Evolutionary conservation across 1,140 invertebrate genomes (phyloP).

Genomic region (Sinonovacula constricta): DNA sequence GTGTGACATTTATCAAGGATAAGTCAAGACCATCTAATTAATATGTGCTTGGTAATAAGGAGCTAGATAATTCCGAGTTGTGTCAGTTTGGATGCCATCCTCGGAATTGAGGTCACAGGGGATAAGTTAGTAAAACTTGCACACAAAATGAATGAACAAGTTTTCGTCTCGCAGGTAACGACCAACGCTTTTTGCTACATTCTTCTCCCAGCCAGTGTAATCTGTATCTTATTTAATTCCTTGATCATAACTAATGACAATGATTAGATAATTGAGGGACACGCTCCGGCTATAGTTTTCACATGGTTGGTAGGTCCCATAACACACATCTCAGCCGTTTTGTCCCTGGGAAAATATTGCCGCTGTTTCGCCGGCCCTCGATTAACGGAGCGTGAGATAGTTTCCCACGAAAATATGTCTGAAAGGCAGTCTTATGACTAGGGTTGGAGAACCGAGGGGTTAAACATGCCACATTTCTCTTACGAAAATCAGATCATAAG

Average conservation of each 20-base stretch:
- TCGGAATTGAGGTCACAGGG: background rate
- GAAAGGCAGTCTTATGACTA: conserved; percentile 34
- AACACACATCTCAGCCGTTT: background rate
- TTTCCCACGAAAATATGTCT: conserved; percentile 51
- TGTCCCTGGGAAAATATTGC: conserved; percentile 35
- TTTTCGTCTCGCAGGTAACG: conserved; percentile 67
- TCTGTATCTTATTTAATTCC: no score
- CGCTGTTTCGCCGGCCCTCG: conserved; percentile 33
- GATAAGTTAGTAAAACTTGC: conserved; percentile 46
- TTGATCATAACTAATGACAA: no score
- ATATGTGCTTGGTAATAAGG: conserved; percentile 21
- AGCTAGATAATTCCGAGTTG: no score
- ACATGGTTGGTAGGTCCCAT: no score
- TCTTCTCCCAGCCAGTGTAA: no score
- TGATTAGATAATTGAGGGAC: no score
- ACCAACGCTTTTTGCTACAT: background rate
- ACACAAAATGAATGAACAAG: conserved; percentile 68
- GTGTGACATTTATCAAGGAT: conserved; percentile 33
- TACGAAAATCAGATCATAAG: no score
- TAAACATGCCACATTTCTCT: background rate
- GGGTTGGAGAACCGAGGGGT: conserved; percentile 2
- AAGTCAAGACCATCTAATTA: conserved; percentile 17
- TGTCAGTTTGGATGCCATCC: no score
- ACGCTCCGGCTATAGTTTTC: no score
- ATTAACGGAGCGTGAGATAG: conserved; percentile 44